Evolutionary conservation across 2,113 vertebrate genomes (phyloP), one percentile per base, ranked within the genome.

Genomic region (Apteryx owenii): DNA sequence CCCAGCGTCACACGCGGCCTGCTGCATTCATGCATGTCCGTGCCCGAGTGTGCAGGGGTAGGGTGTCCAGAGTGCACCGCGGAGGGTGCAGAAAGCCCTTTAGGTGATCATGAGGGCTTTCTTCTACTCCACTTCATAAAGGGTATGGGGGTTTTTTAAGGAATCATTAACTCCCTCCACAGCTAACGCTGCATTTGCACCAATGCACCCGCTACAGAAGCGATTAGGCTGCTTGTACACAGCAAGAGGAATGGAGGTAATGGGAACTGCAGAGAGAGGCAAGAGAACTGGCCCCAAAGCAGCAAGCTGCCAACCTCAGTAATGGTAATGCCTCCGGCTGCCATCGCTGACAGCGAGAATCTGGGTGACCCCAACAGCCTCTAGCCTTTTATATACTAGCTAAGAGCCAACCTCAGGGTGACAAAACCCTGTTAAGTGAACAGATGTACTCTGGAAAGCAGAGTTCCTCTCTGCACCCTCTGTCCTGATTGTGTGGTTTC

Each of bases 1-100:
- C 4, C 1, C 17, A 1, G 2, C 0, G 9, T n/a, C 4, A 21
- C 87, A 1, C 4, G 56, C n/a, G 50, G 77, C 60, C 38, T 51
- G 11, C 68, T 78, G 80, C 13, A 2, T 7, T 42, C 81, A 7
- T 5, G 56, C 25, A 69, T 54, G 38, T 18, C 75, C 25, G 68
- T n/a, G 31, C 68, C 66, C 29, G 42, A 21, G 19, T 4, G 1
- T 28, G 50, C 44, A 13, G 70, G 50, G 33, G 4, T 22, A 10
- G 33, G 31, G 61, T 19, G 61, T 12, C 28, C 60, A 12, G 69
- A 53, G 44, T 3, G 33, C 48, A 17, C 40, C 20, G 40, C 68
- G 71, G 56, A 85, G 62, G 48, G 23, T 38, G 22, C 71, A 51
- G 65, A 58, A 12, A 25, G 20, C 69, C 73, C 44, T 61, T 70